Evolutionary conservation across 2,888 invertebrate genomes (phyloP).

Genomic region (Seira ritae): DNA sequence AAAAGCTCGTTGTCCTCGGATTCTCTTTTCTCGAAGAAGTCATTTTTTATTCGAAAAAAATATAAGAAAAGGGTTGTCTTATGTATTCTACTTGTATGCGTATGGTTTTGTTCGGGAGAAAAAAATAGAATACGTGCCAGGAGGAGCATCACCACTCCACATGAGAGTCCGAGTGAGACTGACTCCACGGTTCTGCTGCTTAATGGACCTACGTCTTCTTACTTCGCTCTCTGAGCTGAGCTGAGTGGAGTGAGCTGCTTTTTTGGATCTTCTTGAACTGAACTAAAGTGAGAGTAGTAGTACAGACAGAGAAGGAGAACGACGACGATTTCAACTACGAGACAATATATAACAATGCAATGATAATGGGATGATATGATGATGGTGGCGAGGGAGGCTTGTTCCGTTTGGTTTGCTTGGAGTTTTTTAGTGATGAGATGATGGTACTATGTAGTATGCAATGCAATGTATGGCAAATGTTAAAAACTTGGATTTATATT

Average conservation of each 20-base stretch:
- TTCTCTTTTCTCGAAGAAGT: background rate
- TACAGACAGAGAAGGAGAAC: constrained; percentile 11
- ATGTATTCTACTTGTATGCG: too few relatives aligned
- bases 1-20: constrained; percentile 8
- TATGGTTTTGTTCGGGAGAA: background rate
- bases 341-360: background rate
- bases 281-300: background rate
- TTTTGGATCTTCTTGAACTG: background rate
- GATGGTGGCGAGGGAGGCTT: background rate
- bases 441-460: background rate
- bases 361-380: background rate
- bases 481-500: background rate
- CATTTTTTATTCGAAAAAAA: constrained; percentile 4
- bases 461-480: too few relatives aligned
- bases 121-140: constrained; percentile 23
- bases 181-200: constrained; percentile 60
- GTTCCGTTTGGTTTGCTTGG: background rate
- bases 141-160: constrained; percentile 52
- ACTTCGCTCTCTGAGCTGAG: constrained; percentile 31
- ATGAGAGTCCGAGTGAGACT: constrained; percentile 64
- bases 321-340: constrained; percentile 6
- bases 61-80: background rate
- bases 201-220: constrained; percentile 56
- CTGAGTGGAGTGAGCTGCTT: constrained; percentile 16
- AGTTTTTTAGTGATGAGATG: background rate